Evolutionary conservation across 2,888 invertebrate genomes (phyloP).

Genomic region (Cephus spinipes): DNA sequence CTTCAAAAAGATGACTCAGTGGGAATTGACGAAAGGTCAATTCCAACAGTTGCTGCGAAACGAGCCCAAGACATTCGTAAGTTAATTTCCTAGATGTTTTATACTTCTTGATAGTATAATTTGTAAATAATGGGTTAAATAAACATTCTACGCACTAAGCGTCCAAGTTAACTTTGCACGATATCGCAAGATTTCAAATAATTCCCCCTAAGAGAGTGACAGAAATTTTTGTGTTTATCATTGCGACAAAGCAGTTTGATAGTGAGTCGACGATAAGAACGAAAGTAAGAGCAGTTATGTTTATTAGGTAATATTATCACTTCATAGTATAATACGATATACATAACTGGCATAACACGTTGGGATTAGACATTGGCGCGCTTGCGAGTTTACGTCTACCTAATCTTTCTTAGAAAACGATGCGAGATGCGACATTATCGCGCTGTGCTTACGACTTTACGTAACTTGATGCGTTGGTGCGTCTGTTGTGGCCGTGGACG

Average conservation of each 20-base stretch:
- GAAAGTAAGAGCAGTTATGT: not conserved
- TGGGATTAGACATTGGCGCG: conserved; percentile 15
- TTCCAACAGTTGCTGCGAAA: conserved; percentile 72
- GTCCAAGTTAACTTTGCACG: not conserved
- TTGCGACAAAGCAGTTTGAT: not conserved
- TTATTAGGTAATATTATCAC: conserved; percentile 23
- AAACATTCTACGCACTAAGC: not conserved
- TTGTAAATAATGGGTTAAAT: not conserved
- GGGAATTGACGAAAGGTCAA: conserved; percentile 76
- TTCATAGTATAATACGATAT: conserved; percentile 20
- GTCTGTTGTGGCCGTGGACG: too few species aligned
- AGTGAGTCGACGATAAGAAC: not conserved
- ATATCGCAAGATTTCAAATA: not conserved
- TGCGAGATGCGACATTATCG: not conserved
- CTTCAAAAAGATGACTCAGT: conserved; percentile 65
- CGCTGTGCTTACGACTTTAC: not conserved
- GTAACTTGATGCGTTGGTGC: not conserved
- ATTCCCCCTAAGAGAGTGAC: not conserved
- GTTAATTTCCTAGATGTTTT: not conserved
- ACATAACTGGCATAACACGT: conserved; percentile 19
- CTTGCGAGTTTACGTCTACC: not conserved
- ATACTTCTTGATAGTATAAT: not conserved
- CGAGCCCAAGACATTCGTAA: conserved; percentile 56
- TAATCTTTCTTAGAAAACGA: conserved; percentile 12
- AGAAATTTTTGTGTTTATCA: not conserved